Percentiles rank a stretch among this genome's conserved stretches.
phyloP scores from a whole-genome alignment of 2,113 vertebrate genomes.

The Tragulus kanchil region DNA sequence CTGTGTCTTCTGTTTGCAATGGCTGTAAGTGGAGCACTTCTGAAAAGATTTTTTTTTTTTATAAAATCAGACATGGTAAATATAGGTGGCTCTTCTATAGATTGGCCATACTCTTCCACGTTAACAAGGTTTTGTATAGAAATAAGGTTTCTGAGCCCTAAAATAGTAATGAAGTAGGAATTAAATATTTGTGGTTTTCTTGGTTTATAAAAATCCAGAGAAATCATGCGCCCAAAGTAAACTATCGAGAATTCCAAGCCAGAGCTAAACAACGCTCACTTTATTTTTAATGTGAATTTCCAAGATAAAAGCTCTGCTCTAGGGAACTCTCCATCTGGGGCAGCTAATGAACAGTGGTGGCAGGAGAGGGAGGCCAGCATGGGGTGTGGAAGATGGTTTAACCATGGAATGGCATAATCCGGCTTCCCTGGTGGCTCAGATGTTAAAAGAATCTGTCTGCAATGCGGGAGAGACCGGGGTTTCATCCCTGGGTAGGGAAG shows the following conservation, averaged over 20 bases:
- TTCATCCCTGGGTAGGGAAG: neutral
- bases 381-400: neutral
- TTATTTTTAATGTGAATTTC: neutral
- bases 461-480: neutral
- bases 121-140: neutral
- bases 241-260: neutral
- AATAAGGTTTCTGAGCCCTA: neutral
- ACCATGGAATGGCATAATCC: neutral
- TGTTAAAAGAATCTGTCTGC: neutral
- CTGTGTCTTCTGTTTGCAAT: neutral
- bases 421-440: neutral
- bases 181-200: slow-evolving; percentile 9
- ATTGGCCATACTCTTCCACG: neutral
- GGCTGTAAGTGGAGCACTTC: neutral
- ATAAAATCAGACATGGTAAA: neutral
- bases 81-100: neutral
- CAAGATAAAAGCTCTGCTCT: neutral
- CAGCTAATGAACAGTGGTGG: no score
- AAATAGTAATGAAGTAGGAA: neutral
- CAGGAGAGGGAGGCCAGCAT: neutral
- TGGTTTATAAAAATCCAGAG: neutral
- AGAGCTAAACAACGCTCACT: neutral
- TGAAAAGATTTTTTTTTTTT: neutral
- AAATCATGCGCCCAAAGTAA: neutral
- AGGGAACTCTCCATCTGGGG: neutral